A percentile compares a stretch with the other conserved stretches of the same genome.
Conservation (phyloP, 1,140 invertebrate genomes). For the Penaeus indicus region DNA sequence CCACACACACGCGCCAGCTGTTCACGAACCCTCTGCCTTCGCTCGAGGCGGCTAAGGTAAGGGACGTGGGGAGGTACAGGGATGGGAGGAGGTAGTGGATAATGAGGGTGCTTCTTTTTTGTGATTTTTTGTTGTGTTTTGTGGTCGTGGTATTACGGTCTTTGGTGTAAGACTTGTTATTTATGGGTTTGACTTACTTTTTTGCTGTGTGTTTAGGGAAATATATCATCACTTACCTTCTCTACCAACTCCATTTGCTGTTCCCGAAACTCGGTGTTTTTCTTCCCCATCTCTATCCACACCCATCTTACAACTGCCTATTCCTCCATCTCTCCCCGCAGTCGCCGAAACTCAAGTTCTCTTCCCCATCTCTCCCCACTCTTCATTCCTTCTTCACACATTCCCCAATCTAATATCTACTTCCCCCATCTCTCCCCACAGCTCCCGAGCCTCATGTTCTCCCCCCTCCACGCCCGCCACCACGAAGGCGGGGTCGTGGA, state of each 20-base stretch:
- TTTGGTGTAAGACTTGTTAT: too few relatives aligned
- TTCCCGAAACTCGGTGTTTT: neutral
- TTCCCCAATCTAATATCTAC: neutral
- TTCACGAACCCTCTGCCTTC: conserved; percentile 62
- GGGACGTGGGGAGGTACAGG: neutral
- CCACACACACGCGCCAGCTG: conserved; percentile 63
- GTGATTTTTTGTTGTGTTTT: too few relatives aligned
- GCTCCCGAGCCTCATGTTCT: conserved; percentile 60
- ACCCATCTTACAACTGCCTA: too few relatives aligned
- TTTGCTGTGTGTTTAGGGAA: neutral
- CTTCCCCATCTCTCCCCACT: neutral
- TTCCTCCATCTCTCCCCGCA: too few relatives aligned
- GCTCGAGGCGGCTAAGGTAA: conserved; percentile 58
- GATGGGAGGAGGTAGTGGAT: neutral
- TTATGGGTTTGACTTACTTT: too few relatives aligned
- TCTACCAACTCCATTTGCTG: neutral
- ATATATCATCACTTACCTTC: too few relatives aligned
- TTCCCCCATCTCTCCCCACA: neutral
- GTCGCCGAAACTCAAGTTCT: too few relatives aligned
- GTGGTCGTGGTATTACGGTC: too few relatives aligned
- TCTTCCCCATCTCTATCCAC: too few relatives aligned
- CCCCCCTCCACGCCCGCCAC: conserved; percentile 52
- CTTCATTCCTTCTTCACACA: too few relatives aligned
- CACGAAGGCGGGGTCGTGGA: conserved; percentile 53
- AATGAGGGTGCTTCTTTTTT: too few relatives aligned